phyloP scores from a whole-genome alignment of 1,140 invertebrate genomes.

The Paralvinella palmiformis region DNA sequence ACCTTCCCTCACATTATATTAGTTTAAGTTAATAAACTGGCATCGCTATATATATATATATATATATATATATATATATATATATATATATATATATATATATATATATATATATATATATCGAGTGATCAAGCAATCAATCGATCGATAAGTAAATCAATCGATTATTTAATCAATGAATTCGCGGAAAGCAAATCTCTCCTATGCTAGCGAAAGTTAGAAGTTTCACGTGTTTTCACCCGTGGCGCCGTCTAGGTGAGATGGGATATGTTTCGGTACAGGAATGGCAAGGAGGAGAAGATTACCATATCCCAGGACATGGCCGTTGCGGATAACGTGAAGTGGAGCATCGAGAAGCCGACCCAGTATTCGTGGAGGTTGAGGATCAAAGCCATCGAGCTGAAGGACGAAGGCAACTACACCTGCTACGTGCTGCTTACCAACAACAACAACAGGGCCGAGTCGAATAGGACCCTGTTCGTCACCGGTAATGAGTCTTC shows the following conservation, averaged over 20 bases:
- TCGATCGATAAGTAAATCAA: neutral
- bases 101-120: no score
- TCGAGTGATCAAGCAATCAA: no score
- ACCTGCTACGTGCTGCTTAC: constrained; percentile 10
- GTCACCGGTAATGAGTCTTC: neutral
- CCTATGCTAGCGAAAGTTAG: no score
- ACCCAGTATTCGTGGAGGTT: constrained; percentile 9
- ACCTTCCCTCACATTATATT: no score
- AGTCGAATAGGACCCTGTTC: constrained; percentile 5
- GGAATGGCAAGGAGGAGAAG: neutral
- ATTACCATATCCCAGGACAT: constrained; percentile 2
- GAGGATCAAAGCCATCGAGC: constrained; percentile 6
- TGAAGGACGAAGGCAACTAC: constrained; percentile 13
- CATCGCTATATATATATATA: no score
- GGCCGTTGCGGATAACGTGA: constrained; percentile 11
- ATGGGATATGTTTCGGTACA: constrained; percentile 5
- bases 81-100: no score
- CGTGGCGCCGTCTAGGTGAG: constrained; percentile 7
- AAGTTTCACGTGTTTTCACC: no score
- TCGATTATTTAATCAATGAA: no score
- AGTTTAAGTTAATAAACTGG: no score
- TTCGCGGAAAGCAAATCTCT: no score
- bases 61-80: no score
- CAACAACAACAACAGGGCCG: constrained; percentile 11
- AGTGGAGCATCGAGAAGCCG: constrained; percentile 14